Evolutionary conservation across 2,888 invertebrate genomes (phyloP).

Genomic region (Oscheius sp.): DNA sequence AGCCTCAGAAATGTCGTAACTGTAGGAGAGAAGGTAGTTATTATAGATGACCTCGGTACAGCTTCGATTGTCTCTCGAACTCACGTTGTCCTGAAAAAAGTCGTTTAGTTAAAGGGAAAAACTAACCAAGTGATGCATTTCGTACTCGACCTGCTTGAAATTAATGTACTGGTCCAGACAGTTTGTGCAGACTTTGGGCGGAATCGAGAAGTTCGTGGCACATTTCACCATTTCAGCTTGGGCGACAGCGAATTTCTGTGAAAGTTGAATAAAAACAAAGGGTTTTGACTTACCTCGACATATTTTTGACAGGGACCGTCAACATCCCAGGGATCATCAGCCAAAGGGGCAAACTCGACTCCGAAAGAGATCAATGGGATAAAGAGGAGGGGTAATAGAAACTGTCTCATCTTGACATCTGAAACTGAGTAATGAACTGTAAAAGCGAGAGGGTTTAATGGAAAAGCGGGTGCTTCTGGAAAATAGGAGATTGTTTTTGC

Average conservation of each 20-base stretch:
- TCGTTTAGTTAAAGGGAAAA: neutral
- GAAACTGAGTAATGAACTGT: too few relatives aligned
- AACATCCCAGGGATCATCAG: conserved; percentile 64
- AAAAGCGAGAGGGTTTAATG: too few relatives aligned
- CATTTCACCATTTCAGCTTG: conserved; percentile 65
- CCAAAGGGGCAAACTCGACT: conserved; percentile 34
- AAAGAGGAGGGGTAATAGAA: neutral
- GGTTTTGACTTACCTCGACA: conserved; percentile 57
- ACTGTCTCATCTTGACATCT: too few relatives aligned
- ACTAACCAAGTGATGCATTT: conserved; percentile 63
- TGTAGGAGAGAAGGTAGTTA: conserved; percentile 69
- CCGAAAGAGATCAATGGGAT: neutral
- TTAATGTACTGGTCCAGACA: conserved; percentile 67
- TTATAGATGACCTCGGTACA: conserved; percentile 70
- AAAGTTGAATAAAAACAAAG: neutral
- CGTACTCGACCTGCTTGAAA: conserved; percentile 68
- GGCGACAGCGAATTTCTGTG: conserved; percentile 52
- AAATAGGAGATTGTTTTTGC: too few relatives aligned
- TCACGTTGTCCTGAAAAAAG: conserved; percentile 46
- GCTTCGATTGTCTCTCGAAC: conserved; percentile 59
- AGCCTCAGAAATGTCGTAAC: conserved; percentile 61
- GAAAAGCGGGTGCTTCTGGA: too few relatives aligned
- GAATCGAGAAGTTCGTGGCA: conserved; percentile 68
- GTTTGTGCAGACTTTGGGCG: conserved; percentile 72
- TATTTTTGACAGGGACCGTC: conserved; percentile 67